Conservation (phyloP, 2,888 invertebrate species). For the Cremastinae sp. region DNA sequence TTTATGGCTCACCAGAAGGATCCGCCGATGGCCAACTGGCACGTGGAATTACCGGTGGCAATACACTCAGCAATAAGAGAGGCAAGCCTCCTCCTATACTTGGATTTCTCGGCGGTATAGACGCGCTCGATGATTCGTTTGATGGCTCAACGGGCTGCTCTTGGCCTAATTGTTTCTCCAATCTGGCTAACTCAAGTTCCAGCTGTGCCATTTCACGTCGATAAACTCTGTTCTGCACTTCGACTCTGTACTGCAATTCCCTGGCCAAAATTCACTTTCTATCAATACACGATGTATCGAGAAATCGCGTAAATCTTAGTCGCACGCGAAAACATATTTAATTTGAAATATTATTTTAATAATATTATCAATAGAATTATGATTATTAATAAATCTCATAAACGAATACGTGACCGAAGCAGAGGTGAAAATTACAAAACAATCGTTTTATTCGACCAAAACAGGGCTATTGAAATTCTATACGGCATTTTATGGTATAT, state of each 20-base stretch:
- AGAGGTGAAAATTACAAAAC: slow-evolving; percentile 16
- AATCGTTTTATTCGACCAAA: too few relatives aligned
- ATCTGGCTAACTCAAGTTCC: slow-evolving; percentile 88
- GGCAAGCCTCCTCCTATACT: slow-evolving; percentile 88
- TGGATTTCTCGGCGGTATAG: slow-evolving; percentile 84
- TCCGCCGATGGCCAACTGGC: slow-evolving; percentile 90
- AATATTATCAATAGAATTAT: too few relatives aligned
- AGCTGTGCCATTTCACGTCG: slow-evolving; percentile 90
- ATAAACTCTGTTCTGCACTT: slow-evolving; percentile 95
- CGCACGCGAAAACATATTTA: too few relatives aligned
- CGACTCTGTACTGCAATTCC: slow-evolving; percentile 92
- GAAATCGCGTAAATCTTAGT: too few relatives aligned
- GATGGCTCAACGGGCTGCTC: slow-evolving; percentile 81
- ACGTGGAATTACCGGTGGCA: slow-evolving; percentile 88
- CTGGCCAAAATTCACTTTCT: slow-evolving; percentile 62
- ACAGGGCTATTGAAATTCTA: too few relatives aligned
- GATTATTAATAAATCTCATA: too few relatives aligned
- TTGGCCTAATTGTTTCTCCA: slow-evolving; percentile 86
- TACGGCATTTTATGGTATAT: too few relatives aligned
- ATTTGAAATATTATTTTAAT: too few relatives aligned
- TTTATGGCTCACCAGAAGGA: slow-evolving; percentile 76
- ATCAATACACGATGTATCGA: not conserved
- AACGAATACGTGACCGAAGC: too few relatives aligned
- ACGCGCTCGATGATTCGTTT: slow-evolving; percentile 83
- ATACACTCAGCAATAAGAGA: slow-evolving; percentile 86